phyloP scores from a whole-genome alignment of 1,140 invertebrate species.

The Papilio helenus region DNA sequence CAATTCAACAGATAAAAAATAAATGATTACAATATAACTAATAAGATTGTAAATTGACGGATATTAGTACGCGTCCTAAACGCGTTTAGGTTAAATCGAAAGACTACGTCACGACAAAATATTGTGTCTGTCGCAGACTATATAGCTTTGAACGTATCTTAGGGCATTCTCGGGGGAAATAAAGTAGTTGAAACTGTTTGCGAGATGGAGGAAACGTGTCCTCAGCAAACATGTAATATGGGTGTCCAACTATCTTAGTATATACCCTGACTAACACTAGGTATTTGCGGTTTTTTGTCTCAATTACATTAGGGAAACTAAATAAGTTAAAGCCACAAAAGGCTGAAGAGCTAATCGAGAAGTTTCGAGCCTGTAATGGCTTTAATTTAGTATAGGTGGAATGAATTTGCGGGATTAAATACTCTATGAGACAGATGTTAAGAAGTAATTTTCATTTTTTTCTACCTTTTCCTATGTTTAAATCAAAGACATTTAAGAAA shows the following conservation, averaged over 20 bases:
- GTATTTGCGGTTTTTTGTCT: background rate
- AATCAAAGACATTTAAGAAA: too few relatives aligned
- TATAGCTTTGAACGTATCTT: conserved; percentile 11
- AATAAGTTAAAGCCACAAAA: background rate
- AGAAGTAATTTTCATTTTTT: too few relatives aligned
- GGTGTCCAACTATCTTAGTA: background rate
- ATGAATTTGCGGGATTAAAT: too few relatives aligned
- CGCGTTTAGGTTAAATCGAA: background rate
- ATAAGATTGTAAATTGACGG: background rate
- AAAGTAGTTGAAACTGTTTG: conserved; percentile 30
- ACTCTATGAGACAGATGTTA: too few relatives aligned
- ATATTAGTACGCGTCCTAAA: background rate
- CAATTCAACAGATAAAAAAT: background rate
- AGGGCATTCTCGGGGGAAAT: conserved; percentile 25
- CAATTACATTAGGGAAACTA: too few relatives aligned
- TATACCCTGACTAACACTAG: background rate
- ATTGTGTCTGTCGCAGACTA: background rate
- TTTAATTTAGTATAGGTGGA: too few relatives aligned
- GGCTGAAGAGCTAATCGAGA: background rate
- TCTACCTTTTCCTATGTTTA: too few relatives aligned
- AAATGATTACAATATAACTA: background rate
- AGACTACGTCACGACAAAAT: conserved; percentile 24
- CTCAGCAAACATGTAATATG: conserved; percentile 8
- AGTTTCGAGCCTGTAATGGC: too few relatives aligned
- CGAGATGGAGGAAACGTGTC: conserved; percentile 12